phyloP scores from a whole-genome alignment of 1,140 invertebrate species.

The Bombus breviceps region DNA sequence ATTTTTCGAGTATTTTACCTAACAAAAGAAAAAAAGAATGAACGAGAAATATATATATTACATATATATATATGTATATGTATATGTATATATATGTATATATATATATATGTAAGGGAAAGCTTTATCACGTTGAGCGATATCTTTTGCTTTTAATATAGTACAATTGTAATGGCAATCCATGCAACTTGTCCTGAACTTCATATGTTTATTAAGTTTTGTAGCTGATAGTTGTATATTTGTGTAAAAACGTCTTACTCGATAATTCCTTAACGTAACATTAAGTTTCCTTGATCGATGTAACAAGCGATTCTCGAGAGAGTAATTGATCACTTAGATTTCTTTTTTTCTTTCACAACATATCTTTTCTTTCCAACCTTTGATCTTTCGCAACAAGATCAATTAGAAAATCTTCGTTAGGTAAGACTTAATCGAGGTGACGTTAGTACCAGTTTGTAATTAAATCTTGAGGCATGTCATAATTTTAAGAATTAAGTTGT shows the following conservation, averaged over 20 bases:
- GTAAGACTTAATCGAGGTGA: not conserved
- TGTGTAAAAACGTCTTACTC: slow-evolving; percentile 15
- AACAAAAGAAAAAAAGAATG: not conserved
- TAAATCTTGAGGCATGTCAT: slow-evolving; percentile 9
- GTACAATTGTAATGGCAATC: slow-evolving; percentile 14
- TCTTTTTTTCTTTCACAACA: not conserved
- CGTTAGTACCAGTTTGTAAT: slow-evolving; percentile 22
- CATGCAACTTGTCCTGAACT: slow-evolving; percentile 10
- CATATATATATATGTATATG: no score
- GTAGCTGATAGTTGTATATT: slow-evolving; percentile 9
- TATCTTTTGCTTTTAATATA: slow-evolving; percentile 13
- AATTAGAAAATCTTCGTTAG: slow-evolving; percentile 21
- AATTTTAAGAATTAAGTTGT: slow-evolving; percentile 21
- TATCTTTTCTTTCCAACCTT: not conserved
- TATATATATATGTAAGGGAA: not conserved
- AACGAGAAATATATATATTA: not conserved
- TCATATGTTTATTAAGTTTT: slow-evolving; percentile 5
- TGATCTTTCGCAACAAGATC: slow-evolving; percentile 1
- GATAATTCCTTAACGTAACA: slow-evolving; percentile 12
- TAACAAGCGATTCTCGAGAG: not conserved
- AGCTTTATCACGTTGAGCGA: not conserved
- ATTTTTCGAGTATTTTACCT: slow-evolving; percentile 18
- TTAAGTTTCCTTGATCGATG: slow-evolving; percentile 5
- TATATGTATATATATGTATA: no score
- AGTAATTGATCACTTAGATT: not conserved